Base-by-base conservation (phyloP, 2,888 invertebrate species). In the Caenorhabditis sulstoni region DNA sequence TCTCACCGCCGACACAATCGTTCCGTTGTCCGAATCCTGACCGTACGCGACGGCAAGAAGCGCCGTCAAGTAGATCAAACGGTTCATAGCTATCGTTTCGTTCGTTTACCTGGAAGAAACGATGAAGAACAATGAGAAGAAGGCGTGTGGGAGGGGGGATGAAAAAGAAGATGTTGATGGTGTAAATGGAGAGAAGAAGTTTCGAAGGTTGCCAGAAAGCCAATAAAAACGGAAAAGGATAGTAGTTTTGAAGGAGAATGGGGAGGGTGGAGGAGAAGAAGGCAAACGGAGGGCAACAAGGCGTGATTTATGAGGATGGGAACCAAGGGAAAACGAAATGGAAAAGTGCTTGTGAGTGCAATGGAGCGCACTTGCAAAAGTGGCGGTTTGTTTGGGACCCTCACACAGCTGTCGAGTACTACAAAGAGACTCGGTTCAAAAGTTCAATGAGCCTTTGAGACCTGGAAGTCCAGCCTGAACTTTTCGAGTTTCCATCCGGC, bases 261-360 rank as follows among this genome's bases (percentile, higher is more conserved):
- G n/a, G n/a, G n/a, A 61, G 47, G 44, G 53, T 39, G 20, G 37
- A 16, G 22, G 22, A 22, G 41, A 41, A 37, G 41, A 1, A 29
- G 44, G 45, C 14, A 14, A 45, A 22, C 14, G 44, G 55, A 49
- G 64, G 73, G 73, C 58, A 64, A 9, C 57, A 45, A 49, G 49
- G 50, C 64, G 73, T 64, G 58, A 57, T 73, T 73, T 73, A 73
- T 64, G 73, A 29, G 64, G 12, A 39, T 73, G 73, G 58, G 73
- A 73, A 65, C 62, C 11, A 45, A 35, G 18, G 29, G 44, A 44
- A 70, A 55, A 29, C 3, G 4, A 7, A 7, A 7, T 29, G 4
- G 4, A 7, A 41, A 16, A 44, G 12, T 20, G 14, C 29, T 8
- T n/a, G n/a, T 41, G 59, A 41, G 39, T n/a, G 61, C 16, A 37